phyloP scores from a whole-genome alignment of 2,113 vertebrate genomes.

The Coptodon bakossiorum region DNA sequence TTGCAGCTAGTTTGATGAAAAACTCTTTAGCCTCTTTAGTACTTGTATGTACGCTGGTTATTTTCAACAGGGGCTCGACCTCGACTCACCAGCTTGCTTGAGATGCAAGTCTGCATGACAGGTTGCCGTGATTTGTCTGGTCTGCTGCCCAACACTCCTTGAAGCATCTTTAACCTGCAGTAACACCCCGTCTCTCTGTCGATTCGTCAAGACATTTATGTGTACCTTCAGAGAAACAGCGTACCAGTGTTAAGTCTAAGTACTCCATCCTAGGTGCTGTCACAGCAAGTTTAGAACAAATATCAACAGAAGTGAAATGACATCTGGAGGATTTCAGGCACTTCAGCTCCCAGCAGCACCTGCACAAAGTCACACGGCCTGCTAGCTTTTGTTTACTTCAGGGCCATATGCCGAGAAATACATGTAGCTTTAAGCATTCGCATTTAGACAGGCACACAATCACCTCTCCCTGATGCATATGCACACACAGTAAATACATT shows the following conservation, averaged over 20 bases:
- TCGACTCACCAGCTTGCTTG: neutral
- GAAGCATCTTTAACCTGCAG: neutral
- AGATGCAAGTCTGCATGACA: neutral
- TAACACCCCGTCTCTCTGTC: neutral
- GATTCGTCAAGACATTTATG: neutral
- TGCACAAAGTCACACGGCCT: slow-evolving; percentile 7
- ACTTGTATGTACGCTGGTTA: rapidly evolving
- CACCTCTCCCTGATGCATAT: neutral
- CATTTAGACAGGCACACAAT: neutral
- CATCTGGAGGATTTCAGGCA: slow-evolving; percentile 1
- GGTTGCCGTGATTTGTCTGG: neutral
- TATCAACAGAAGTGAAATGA: neutral
- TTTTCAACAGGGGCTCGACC: neutral
- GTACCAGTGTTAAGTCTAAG: neutral
- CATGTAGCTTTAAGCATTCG: neutral
- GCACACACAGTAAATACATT: neutral
- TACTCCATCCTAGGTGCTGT: neutral
- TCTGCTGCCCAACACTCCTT: neutral
- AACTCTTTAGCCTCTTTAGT: neutral
- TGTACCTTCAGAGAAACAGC: neutral
- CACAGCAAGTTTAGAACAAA: neutral
- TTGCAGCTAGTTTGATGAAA: neutral
- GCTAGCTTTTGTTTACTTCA: slow-evolving; percentile 25
- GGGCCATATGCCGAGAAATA: neutral
- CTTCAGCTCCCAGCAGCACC: slow-evolving; percentile 2